A percentile compares a stretch with the other conserved stretches of the same genome.
These are phyloP conservation scores for Acropora yongei DNA, from an alignment of 64 coral and sea anemone genomes.

Conservation along the genomic window DNA sequence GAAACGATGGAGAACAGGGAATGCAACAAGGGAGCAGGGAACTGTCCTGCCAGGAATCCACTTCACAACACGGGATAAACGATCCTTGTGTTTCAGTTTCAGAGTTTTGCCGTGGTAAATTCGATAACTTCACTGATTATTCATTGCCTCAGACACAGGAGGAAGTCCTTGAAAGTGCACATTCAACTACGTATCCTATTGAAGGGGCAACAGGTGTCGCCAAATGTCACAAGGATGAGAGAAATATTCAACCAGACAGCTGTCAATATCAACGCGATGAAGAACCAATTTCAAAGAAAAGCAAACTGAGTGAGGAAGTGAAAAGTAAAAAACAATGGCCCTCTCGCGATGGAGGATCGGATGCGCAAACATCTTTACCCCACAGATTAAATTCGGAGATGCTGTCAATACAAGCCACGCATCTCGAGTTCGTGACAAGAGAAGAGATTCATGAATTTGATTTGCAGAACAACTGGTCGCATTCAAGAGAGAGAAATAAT, in stretches of 20 bases:
- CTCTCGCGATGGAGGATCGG: too few species aligned
- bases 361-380: neutral
- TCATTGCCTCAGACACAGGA: neutral
- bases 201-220: neutral
- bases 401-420: neutral
- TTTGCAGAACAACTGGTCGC: neutral
- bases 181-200: neutral
- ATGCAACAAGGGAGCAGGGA: neutral
- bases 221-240: neutral
- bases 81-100: neutral
- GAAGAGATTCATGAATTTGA: neutral
- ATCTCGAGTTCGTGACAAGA: neutral
- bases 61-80: neutral
- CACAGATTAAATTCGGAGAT: neutral
- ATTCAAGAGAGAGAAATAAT: neutral
- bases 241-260: neutral
- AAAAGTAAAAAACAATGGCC: neutral
- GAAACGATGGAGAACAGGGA: neutral
- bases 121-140: neutral
- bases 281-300: constrained; percentile 7
- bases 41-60: neutral
- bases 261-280: neutral
- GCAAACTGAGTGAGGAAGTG: constrained; percentile 6
- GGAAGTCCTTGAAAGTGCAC: neutral
- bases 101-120: neutral